phyloP scores from a whole-genome alignment of 1,140 invertebrate species.

The Eulimnadia texana region DNA sequence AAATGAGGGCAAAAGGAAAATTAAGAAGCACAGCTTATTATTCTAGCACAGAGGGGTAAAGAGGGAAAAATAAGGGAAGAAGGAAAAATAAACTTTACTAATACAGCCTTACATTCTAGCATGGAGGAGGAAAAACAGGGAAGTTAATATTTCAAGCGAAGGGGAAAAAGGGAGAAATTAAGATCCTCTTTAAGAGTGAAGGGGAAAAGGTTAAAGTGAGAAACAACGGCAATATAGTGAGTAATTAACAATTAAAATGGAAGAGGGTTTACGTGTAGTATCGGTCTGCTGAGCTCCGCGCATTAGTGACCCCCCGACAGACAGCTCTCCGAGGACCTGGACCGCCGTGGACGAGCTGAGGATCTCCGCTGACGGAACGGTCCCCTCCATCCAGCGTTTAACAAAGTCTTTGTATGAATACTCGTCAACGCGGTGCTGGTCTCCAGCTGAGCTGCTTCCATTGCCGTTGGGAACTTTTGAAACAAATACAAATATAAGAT shows the following conservation, averaged over 20 bases:
- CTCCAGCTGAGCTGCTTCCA: not conserved
- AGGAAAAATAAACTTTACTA: too few relatives aligned
- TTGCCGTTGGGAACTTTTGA: not conserved
- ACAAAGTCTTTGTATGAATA: not conserved
- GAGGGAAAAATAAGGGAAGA: too few relatives aligned
- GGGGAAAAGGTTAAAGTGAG: too few relatives aligned
- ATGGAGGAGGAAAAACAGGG: too few relatives aligned
- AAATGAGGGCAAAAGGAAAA: not conserved
- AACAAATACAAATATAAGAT: not conserved
- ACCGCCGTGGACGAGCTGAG: conserved; percentile 55
- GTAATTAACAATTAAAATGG: not conserved
- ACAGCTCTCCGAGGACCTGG: conserved; percentile 69
- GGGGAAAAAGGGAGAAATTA: too few relatives aligned
- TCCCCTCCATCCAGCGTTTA: conserved; percentile 5
- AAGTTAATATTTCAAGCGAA: too few relatives aligned
- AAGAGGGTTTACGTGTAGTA: conserved; percentile 16
- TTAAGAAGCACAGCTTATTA: not conserved
- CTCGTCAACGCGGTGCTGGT: not conserved
- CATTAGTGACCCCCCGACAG: conserved; percentile 85
- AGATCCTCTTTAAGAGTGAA: too few relatives aligned
- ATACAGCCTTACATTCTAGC: too few relatives aligned
- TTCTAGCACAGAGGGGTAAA: too few relatives aligned
- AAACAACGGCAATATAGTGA: too few relatives aligned
- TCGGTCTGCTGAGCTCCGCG: conserved; percentile 39
- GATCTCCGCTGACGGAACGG: conserved; percentile 17